phyloP scores from a whole-genome alignment of 2,888 invertebrate genomes.

The Magallana nippona region DNA sequence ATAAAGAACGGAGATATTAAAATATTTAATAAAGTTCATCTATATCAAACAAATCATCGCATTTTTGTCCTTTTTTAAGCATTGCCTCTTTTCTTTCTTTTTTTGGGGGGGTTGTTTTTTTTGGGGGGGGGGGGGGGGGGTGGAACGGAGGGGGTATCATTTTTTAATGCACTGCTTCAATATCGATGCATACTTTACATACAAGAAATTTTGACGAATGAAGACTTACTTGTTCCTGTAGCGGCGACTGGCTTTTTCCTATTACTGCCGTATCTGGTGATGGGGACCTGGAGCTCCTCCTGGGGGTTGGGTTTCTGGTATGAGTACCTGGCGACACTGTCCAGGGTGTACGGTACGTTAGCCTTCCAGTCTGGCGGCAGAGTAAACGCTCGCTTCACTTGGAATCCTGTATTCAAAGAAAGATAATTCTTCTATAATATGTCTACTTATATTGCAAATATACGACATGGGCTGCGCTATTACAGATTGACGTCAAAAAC shows the following conservation, averaged over 20 bases:
- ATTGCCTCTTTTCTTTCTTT: too few relatives aligned
- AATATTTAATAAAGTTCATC: neutral
- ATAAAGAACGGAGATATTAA: slow-evolving; percentile 9
- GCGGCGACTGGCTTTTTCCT: slow-evolving; percentile 67
- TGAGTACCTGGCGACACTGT: slow-evolving; percentile 67
- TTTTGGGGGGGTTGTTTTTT: too few relatives aligned
- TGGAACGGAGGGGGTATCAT: too few relatives aligned
- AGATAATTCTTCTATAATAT: neutral
- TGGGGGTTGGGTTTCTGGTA: slow-evolving; percentile 69
- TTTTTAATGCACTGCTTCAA: too few relatives aligned
- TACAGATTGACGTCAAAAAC: too few relatives aligned
- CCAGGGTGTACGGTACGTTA: slow-evolving; percentile 70
- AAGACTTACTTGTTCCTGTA: slow-evolving; percentile 69
- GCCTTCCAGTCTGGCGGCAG: slow-evolving; percentile 73
- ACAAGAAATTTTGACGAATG: neutral
- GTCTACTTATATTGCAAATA: too few relatives aligned
- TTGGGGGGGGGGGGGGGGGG: too few relatives aligned
- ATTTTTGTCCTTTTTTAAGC: too few relatives aligned
- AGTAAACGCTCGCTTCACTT: slow-evolving; percentile 67
- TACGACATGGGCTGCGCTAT: too few relatives aligned
- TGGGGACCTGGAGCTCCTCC: slow-evolving; percentile 63
- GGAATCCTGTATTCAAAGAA: slow-evolving; percentile 62
- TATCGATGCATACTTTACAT: neutral
- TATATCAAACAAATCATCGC: too few relatives aligned
- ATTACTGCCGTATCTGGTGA: slow-evolving; percentile 73